These are phyloP conservation scores for Tubiluchus corallicola DNA, from an alignment of 2,888 invertebrate species.

Conservation along the genomic window DNA sequence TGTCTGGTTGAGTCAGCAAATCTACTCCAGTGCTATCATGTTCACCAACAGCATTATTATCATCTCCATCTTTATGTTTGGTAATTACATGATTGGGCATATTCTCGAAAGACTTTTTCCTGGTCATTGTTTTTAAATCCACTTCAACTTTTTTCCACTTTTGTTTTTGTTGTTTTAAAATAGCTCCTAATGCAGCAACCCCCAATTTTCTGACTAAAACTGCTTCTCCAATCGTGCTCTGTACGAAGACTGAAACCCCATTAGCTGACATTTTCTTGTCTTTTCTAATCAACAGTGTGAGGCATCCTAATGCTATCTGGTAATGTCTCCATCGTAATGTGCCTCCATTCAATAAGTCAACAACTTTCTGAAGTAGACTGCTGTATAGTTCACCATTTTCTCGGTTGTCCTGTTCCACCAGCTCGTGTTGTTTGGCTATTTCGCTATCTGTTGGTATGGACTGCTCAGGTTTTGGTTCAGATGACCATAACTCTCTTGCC, in stretches of 20 bases:
- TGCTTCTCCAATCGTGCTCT: conserved; percentile 53
- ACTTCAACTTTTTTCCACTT: conserved; percentile 40
- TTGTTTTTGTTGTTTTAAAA: conserved; percentile 51
- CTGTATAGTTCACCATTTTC: too few species aligned
- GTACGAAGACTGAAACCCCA: conserved; percentile 43
- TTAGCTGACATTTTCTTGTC: conserved; percentile 44
- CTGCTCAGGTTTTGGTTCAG: neutral
- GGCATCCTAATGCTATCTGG: conserved; percentile 50
- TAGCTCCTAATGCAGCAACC: too few species aligned
- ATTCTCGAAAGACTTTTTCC: too few species aligned
- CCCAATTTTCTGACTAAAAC: conserved; percentile 47
- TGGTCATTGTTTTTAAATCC: conserved; percentile 32
- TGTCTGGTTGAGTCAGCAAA: conserved; percentile 41
- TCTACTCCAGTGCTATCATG: conserved; percentile 9
- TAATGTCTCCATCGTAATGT: conserved; percentile 70
- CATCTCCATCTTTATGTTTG: neutral
- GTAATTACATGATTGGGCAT: neutral
- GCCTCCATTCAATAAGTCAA: too few species aligned
- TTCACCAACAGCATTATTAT: neutral
- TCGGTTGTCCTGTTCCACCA: too few species aligned
- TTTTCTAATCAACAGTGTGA: conserved; percentile 49
- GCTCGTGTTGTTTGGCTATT: too few species aligned
- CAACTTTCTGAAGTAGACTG: too few species aligned
- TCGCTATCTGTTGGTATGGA: neutral
- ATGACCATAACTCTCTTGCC: neutral